Evolutionary conservation across 2,888 invertebrate species (phyloP).

Genomic region (Camptogramma bilineatum): DNA sequence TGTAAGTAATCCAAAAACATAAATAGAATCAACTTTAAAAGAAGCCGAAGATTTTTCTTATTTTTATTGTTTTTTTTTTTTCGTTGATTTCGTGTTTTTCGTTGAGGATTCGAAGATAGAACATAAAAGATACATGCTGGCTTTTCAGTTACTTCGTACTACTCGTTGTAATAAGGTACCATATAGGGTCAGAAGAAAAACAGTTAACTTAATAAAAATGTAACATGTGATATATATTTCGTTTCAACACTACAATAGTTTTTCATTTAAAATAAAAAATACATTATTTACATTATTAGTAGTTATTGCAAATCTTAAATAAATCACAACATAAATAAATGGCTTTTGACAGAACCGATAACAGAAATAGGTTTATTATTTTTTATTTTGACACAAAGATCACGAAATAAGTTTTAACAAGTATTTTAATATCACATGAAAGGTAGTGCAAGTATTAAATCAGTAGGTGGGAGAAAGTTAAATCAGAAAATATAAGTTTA

Average conservation of each 20-base stretch:
- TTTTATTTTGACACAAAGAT: slow-evolving; percentile 20
- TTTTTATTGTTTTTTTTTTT: no score
- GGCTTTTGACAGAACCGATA: slow-evolving; percentile 14
- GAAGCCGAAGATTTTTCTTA: no score
- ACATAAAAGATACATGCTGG: no score
- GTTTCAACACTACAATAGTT: slow-evolving; percentile 72
- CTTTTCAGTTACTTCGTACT: no score
- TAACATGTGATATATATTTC: slow-evolving; percentile 80
- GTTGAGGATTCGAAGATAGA: no score
- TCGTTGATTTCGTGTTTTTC: no score
- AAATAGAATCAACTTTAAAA: no score
- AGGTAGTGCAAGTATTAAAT: slow-evolving; percentile 8
- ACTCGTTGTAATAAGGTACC: no score
- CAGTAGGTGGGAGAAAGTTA: slow-evolving; percentile 18
- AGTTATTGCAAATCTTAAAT: slow-evolving; percentile 70
- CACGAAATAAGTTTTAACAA: slow-evolving; percentile 1
- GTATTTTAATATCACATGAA: slow-evolving; percentile 25
- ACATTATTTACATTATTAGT: slow-evolving; percentile 64
- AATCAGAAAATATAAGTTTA: slow-evolving; percentile 17
- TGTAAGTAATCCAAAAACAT: no score
- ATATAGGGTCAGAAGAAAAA: slow-evolving; percentile 17
- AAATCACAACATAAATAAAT: slow-evolving; percentile 67
- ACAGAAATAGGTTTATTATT: slow-evolving; percentile 15
- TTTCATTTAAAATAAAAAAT: slow-evolving; percentile 61
- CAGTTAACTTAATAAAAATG: slow-evolving; percentile 42